Conservation (phyloP, 2,113 vertebrate genomes). For the Lontra canadensis region DNA sequence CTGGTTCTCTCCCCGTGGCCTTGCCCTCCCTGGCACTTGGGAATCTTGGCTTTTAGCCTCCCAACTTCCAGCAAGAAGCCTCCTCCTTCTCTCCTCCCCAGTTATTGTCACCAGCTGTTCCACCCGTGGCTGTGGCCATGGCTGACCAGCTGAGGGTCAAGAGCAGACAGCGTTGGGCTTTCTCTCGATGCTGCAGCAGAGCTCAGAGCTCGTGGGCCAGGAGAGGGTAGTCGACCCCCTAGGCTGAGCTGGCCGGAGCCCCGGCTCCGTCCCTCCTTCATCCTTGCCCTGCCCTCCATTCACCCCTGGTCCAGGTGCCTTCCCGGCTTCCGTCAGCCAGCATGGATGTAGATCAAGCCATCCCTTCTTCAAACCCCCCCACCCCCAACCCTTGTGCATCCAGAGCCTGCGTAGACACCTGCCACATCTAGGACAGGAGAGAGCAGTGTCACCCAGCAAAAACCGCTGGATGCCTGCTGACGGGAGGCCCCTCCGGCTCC, state of each 20-base stretch:
- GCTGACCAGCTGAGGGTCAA: background rate
- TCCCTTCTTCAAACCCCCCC: background rate
- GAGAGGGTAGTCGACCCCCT: background rate
- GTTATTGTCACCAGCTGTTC: background rate
- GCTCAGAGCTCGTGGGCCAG: background rate
- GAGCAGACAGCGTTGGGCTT: background rate
- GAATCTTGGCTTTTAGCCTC: background rate
- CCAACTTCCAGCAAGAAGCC: background rate
- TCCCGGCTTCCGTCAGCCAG: rapidly evolving
- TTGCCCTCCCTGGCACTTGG: background rate
- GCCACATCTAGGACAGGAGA: background rate
- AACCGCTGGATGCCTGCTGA: background rate
- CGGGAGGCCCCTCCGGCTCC: background rate
- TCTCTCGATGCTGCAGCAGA: background rate
- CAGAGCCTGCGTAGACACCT: background rate
- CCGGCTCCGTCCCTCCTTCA: rapidly evolving
- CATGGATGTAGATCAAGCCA: background rate
- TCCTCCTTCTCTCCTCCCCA: background rate
- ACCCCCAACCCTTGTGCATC: background rate
- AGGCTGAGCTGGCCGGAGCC: rapidly evolving
- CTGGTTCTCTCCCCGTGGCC: background rate
- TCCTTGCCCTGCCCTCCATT: background rate
- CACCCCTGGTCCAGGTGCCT: background rate
- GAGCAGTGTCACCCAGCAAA: background rate
- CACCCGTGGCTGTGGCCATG: too few relatives aligned